phyloP scores from a whole-genome alignment of 2,888 invertebrate species.

The Molorchus minor region DNA sequence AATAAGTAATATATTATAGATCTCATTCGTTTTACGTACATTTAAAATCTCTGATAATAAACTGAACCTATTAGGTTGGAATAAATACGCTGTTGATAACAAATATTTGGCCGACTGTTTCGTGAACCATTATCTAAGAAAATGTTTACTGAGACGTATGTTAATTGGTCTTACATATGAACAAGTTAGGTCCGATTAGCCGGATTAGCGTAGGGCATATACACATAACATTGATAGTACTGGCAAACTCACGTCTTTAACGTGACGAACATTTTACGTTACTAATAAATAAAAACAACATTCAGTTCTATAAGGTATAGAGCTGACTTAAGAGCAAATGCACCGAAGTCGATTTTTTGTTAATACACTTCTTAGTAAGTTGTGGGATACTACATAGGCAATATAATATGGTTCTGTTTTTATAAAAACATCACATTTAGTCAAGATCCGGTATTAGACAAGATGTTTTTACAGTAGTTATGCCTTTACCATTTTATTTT shows the following conservation, averaged over 20 bases:
- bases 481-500: too few species aligned
- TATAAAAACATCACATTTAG: too few species aligned
- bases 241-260: slow-evolving; percentile 45
- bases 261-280: slow-evolving; percentile 29
- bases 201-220: slow-evolving; percentile 37
- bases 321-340: slow-evolving; percentile 20
- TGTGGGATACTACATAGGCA: too few species aligned
- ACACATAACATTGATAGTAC: slow-evolving; percentile 46
- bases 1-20: slow-evolving; percentile 43
- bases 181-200: slow-evolving; percentile 32
- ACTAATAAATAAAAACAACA: slow-evolving; percentile 23
- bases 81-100: slow-evolving; percentile 26
- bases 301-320: slow-evolving; percentile 32
- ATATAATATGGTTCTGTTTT: too few species aligned
- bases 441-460: too few species aligned
- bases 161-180: slow-evolving; percentile 39
- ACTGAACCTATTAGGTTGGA: slow-evolving; percentile 25
- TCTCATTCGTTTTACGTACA: slow-evolving; percentile 37
- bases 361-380: background rate
- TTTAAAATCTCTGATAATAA: slow-evolving; percentile 36
- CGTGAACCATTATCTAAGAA: slow-evolving; percentile 27
- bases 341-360: background rate
- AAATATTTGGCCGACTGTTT: slow-evolving; percentile 33
- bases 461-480: too few species aligned
- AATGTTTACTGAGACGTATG: slow-evolving; percentile 24